phyloP scores from a whole-genome alignment of 2,888 invertebrate genomes.

The Mesorhabditis belari region DNA sequence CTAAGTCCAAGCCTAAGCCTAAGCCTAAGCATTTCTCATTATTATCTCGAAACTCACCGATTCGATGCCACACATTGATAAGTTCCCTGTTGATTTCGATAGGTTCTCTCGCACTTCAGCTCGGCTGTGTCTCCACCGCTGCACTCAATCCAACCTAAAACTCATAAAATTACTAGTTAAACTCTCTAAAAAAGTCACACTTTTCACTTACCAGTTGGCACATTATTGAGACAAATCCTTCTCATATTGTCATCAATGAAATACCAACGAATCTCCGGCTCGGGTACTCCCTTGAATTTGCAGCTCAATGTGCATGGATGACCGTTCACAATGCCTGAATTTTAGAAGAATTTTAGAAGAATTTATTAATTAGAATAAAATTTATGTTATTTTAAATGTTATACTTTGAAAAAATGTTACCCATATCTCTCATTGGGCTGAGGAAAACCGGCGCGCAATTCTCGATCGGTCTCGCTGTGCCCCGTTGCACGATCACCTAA shows the following conservation, averaged over 20 bases:
- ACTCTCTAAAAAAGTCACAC: neutral
- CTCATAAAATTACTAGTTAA: slow-evolving; percentile 2
- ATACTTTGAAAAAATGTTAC: too few species aligned
- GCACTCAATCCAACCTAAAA: slow-evolving; percentile 34
- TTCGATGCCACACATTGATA: slow-evolving; percentile 44
- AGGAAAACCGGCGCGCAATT: slow-evolving; percentile 30
- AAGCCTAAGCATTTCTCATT: too few species aligned
- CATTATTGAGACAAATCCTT: slow-evolving; percentile 6
- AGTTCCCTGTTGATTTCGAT: slow-evolving; percentile 33
- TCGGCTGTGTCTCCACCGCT: slow-evolving; percentile 33
- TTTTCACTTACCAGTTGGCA: neutral
- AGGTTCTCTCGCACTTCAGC: slow-evolving; percentile 29
- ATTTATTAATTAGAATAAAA: too few species aligned
- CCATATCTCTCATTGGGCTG: slow-evolving; percentile 30
- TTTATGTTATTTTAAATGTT: too few species aligned
- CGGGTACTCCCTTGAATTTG: slow-evolving; percentile 31
- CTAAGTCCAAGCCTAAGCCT: too few species aligned
- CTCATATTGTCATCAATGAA: slow-evolving; percentile 29
- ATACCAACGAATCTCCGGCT: slow-evolving; percentile 39
- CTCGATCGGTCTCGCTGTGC: neutral
- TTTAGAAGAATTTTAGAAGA: too few species aligned
- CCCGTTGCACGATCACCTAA: slow-evolving; percentile 1
- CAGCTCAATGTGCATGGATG: slow-evolving; percentile 35
- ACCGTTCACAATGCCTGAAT: slow-evolving; percentile 35
- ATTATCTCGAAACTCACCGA: too few species aligned